Base-by-base conservation (phyloP, 2,888 invertebrate genomes). In the Pseudococcus longispinus region DNA sequence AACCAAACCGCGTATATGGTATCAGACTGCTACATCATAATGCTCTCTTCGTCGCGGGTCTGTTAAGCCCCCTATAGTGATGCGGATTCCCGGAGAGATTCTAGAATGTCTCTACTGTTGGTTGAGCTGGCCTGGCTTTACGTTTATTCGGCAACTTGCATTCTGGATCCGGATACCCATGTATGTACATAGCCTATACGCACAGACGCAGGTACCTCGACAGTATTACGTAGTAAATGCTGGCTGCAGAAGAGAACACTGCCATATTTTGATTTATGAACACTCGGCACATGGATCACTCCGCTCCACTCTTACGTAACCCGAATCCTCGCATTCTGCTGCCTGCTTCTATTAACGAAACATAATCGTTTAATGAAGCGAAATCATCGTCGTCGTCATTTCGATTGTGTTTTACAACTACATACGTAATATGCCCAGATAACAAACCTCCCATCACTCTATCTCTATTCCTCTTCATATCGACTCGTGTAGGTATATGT, bases 241-340 rank as follows among this genome's bases (percentile, higher is more conserved):
- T 51, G 4, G 51, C 44, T 15, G n/a, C 18, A 51, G n/a, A 2
- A n/a, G 20, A 23, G 23, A 23, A 9, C 8, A 29, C 74, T 86
- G 77, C 80, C 86, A 77, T 86, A 86, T 77, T 86, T 86, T 86
- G 86, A 86, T 86, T 86, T 86, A 86, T 86, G 86, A 86, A 86
- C 55, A 32, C 55, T 46, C 86, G 86, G 86, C 44, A 46, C 44
- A 46, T 3, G 44, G 44, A 46, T 15, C 44, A 46, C 13, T 15
- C 44, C 60, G 55, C 18, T 70, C 37, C 74, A 60, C 37, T 18
- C 2, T 86, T 86, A 86, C 86, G 86, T 86, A 86, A 86, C 77
- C 80, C 74, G 70, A 77, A 60, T 60, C 1, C 60, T 23, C n/a
- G 60, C 23, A 8, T 20, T n/a, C 55, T 1, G 23, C 9, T 86